Percentiles rank a stretch among this genome's conserved stretches.
Conservation (phyloP, 2,113 vertebrate genomes). For the Dipodomys ordii region DNA sequence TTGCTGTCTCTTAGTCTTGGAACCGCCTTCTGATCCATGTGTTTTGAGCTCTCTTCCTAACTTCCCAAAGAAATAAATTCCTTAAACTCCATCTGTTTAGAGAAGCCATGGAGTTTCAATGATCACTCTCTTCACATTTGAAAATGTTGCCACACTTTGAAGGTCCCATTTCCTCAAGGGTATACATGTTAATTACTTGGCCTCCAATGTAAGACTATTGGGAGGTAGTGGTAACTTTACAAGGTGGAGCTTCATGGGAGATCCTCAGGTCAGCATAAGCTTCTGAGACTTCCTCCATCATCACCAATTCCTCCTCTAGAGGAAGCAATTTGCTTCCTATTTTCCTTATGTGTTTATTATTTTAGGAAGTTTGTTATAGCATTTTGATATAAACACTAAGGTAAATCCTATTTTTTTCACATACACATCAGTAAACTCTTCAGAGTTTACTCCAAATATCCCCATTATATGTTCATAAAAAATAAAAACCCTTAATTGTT, state of each 20-base stretch:
- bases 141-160: not conserved
- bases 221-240: not conserved
- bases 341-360: not conserved
- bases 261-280: not conserved
- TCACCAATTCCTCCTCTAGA: not conserved
- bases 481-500: not conserved
- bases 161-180: not conserved
- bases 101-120: not conserved
- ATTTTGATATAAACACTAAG: not conserved
- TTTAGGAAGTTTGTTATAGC: too few relatives aligned
- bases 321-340: not conserved
- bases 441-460: not conserved
- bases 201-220: not conserved
- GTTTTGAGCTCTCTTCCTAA: constrained; percentile 42
- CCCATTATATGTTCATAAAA: not conserved
- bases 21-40: constrained; percentile 28
- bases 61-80: constrained; percentile 60
- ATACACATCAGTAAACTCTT: not conserved
- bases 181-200: fast-evolving
- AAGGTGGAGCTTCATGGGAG: too few relatives aligned
- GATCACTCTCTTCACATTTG: not conserved
- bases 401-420: not conserved
- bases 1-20: constrained; percentile 46
- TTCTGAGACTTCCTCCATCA: too few relatives aligned
- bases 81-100: constrained; percentile 31